These are phyloP conservation scores for Melanostoma mellinum DNA, from an alignment of 2,888 invertebrate genomes.

Conservation along the genomic window DNA sequence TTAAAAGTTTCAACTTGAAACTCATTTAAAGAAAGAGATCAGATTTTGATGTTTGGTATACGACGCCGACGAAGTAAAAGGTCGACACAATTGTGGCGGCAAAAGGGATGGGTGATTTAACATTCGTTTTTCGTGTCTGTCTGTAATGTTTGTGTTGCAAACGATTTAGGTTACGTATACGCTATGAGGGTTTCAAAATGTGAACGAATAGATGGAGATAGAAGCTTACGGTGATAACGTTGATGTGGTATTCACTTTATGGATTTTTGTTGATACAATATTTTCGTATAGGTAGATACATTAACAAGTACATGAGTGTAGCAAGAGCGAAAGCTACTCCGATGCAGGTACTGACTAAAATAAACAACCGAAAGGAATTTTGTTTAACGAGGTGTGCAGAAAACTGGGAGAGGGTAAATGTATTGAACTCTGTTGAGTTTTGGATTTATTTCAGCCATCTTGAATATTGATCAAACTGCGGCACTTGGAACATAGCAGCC, in stretches of 20 bases:
- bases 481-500: too few relatives aligned
- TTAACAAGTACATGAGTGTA: too few relatives aligned
- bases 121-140: not conserved
- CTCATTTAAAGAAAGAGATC: constrained; percentile 54
- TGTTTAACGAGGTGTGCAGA: too few relatives aligned
- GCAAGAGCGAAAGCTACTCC: too few relatives aligned
- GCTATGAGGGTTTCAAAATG: constrained; percentile 32
- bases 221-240: constrained; percentile 41
- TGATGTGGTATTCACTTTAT: constrained; percentile 48
- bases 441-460: too few relatives aligned
- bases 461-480: too few relatives aligned
- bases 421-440: too few relatives aligned
- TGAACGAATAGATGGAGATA: constrained; percentile 23
- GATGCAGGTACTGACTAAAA: too few relatives aligned
- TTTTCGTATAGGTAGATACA: too few relatives aligned
- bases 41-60: constrained; percentile 49
- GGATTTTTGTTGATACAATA: constrained; percentile 3
- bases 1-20: constrained; percentile 45
- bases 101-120: constrained; percentile 17
- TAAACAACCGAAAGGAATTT: too few relatives aligned
- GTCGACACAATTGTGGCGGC: constrained; percentile 11
- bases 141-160: not conserved
- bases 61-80: constrained; percentile 23
- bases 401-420: too few relatives aligned
- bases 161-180: constrained; percentile 57